Conservation (phyloP, 2,797 vertebrate genomes). For the Enteromius viviparus region DNA sequence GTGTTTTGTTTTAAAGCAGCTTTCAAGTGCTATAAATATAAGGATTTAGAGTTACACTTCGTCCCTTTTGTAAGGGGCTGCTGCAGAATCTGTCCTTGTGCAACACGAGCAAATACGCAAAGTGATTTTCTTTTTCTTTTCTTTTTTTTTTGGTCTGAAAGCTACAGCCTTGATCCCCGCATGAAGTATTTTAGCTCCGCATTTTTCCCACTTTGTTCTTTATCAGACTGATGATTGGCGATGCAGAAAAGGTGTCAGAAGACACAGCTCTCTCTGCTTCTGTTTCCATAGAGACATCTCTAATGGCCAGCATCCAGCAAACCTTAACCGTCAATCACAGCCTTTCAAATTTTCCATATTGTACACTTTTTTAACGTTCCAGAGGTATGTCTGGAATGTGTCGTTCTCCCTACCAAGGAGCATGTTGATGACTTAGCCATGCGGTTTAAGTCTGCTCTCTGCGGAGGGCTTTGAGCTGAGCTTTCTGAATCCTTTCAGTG, state of each 20-base stretch:
- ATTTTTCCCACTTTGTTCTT: slow-evolving; percentile 44
- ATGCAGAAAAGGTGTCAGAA: slow-evolving; percentile 42
- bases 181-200: slow-evolving; percentile 11
- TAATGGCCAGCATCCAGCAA: slow-evolving; percentile 29
- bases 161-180: slow-evolving; percentile 11
- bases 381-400: slow-evolving; percentile 40
- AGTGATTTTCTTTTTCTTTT: neutral
- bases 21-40: slow-evolving; percentile 43
- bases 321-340: slow-evolving; percentile 43
- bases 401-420: slow-evolving; percentile 19
- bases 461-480: slow-evolving; percentile 25
- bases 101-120: neutral
- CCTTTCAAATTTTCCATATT: slow-evolving; percentile 13
- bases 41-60: slow-evolving; percentile 41
- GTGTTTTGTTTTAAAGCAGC: slow-evolving; percentile 37
- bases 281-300: slow-evolving; percentile 41
- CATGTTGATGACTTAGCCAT: slow-evolving; percentile 18
- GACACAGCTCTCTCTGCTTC: slow-evolving; percentile 38
- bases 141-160: slow-evolving; percentile 5
- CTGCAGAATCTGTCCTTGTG: slow-evolving; percentile 25
- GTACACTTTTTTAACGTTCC: slow-evolving; percentile 19
- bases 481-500: slow-evolving; percentile 44
- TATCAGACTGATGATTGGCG: slow-evolving; percentile 47
- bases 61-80: slow-evolving; percentile 21
- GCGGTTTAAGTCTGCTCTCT: slow-evolving; percentile 27